Evolutionary conservation across 2,888 invertebrate genomes (phyloP), one percentile per base, ranked within the genome.

Genomic region (Gerris lacustris): DNA sequence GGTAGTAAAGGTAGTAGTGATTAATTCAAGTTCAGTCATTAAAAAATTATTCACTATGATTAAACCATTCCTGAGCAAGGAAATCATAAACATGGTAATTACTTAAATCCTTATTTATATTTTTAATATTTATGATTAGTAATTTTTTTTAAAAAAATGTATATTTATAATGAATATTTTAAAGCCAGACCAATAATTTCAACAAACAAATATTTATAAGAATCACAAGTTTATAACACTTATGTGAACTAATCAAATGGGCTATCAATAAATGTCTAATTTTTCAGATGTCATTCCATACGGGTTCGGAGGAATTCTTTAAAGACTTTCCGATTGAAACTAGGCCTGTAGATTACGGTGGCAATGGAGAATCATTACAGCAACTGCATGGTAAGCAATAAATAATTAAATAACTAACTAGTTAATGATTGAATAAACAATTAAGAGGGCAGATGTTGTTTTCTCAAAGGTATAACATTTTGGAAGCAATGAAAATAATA

Each of bases 1-100:
- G 67, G 75, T 88, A 17, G 87, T 87, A 79, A 85, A 83, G 77
- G 84, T 88, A 76, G 87, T 87, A 79, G 84, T 88, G 5, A 83
- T 88, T 67, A 86, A 88, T 78, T 86, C 75, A 9, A 76, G 74
- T 68, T 45, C 74, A 31, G 76, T 76, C 9, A 72, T 75, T 45
- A 74, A 76, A 66, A 74, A 73, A 63, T 69, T 76, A 44, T 71
- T 76, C n/a, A 71, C 70, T 1, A 47, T 76, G 64, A 68, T 74
- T 17, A 75, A 73, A 68, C 76, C 76, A 1, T 75, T 76, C 70
- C 68, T 76, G 68, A 75, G 70, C 68, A 75, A 75, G 68, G 75
- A 76, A 66, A 66, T 76, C 6, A 70, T 74, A 45, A 73, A 74
- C 64, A 75, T 76, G 75, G 76, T 76, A 68, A 72, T 69, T 64